Evolutionary conservation across 1,140 invertebrate species (phyloP), one percentile per base, ranked within the genome.

Genomic region (Heliothis subflexa): DNA sequence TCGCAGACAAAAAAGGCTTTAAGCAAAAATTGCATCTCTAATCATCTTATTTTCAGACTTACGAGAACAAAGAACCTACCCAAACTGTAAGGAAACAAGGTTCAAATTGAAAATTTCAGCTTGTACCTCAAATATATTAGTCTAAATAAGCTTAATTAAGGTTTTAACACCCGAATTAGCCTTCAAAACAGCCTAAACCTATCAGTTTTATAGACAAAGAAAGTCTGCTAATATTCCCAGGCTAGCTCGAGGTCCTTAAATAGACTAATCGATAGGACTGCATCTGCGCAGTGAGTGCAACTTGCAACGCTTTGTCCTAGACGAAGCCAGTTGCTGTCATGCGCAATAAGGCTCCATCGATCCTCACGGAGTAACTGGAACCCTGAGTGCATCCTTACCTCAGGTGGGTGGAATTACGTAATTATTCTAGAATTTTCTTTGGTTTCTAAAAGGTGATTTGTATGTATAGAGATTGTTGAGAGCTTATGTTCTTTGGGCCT

Each of bases 241-340:
- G 10, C 40, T 16, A 47, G 2, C 0, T 21, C 33, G 7, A 9
- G 14, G 40, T 49, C 62, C 62, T 66, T 47, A 47, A 47, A 47
- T 47, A 47, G 33, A 40, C 7, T 18, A 18, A 21, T 47, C 16
- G 40, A 66, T 66, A 66, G 11, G 2, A 11, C 18, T 66, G 62
- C 62, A 66, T 3, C 62, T 66, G 62, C 62, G 62, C 40, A 59
- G 2, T 59, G 11, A 10, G 62, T 66, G 62, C 62, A 66, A 40
- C 11, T 3, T 66, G 62, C 40, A 66, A 3, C 14, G n/a, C 55
- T 59, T 25, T 66, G 40, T 47, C 62, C 62, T 47, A 49, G 40
- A 1, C 12, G 14, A 21, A 13, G 40, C 62, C 45, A 66, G 33
- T 40, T 16, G 40, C 16, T 16, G 62, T 16, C 62, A 66, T 66